Percentiles rank a stretch among this genome's conserved stretches.
phyloP scores from a whole-genome alignment of 2,888 invertebrate genomes.

The Itoplectis maculator region DNA sequence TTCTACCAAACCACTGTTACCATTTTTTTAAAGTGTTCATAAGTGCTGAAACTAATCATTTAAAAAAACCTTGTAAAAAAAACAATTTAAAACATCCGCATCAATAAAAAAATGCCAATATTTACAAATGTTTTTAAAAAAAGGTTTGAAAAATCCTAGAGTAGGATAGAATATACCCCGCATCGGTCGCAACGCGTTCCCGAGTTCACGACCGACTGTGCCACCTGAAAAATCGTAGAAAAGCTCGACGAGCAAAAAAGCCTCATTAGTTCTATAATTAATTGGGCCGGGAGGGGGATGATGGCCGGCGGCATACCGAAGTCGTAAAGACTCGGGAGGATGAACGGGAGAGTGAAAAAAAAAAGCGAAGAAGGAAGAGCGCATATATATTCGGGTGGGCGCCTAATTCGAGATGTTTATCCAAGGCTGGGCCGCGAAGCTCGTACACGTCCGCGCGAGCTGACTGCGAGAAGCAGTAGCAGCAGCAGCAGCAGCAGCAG shows the following conservation, averaged over 20 bases:
- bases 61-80: too few species aligned
- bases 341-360: conserved; percentile 49
- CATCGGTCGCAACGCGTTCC: not conserved
- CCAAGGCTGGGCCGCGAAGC: conserved; percentile 78
- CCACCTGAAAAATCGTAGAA: conserved; percentile 15
- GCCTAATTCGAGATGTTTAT: conserved; percentile 84
- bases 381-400: conserved; percentile 62
- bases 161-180: too few species aligned
- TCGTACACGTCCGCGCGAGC: conserved; percentile 52
- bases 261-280: conserved; percentile 67
- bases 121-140: too few species aligned
- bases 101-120: too few species aligned
- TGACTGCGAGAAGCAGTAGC: conserved; percentile 31
- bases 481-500: conserved; percentile 33
- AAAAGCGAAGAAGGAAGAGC: conserved; percentile 43
- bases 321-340: conserved; percentile 68
- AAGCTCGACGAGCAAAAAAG: conserved; percentile 7
- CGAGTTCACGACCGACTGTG: not conserved
- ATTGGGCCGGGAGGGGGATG: conserved; percentile 52
- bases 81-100: too few species aligned
- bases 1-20: too few species aligned
- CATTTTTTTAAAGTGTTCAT: too few species aligned
- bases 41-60: too few species aligned
- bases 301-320: conserved; percentile 69
- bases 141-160: too few species aligned